Evolutionary conservation across 2,888 invertebrate genomes (phyloP), one percentile per base, ranked within the genome.

Genomic region (Dolichopus griseipennis): DNA sequence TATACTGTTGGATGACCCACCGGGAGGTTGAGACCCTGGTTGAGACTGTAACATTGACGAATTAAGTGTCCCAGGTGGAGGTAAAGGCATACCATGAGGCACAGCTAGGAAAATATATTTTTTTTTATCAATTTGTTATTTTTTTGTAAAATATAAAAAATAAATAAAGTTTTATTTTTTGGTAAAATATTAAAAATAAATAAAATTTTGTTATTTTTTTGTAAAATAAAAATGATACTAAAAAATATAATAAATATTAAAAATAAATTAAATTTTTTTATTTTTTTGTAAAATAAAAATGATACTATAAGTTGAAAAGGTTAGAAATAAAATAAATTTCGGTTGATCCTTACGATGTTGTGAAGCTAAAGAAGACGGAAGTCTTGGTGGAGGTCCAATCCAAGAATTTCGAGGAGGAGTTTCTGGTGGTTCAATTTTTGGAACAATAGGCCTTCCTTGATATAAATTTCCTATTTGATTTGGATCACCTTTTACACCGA

Each of bases 381-480:
- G 75, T 73, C 79, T 80, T 67, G 79, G 78, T 65, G 79, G 79
- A 66, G 79, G 80, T 71, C 78, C 78, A 78, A 80, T 80, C 80
- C 81, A 81, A 66, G 78, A 75, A 72, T 76, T 77, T 68, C 80
- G 77, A 70, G 78, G 75, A 66, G 74, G 77, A 67, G 63, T 22
- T 37, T 64, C 64, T 33, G 64, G 18, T 67, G 72, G 68, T 69
- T 73, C 73, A 72, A 82, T 80, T 81, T 81, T 81, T 78, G 81
- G 80, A 52, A 52, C 52, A 78, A 81, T 79, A 75, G 78, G 75
- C 69, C 81, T 80, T 66, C 81, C 80, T 71, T 75, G 73, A 74
- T 79, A 81, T 78, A 81, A 78, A 75, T 78, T 77, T 77, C 76
- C 78, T 76, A 81, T 77, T 73, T 80, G 79, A 76, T 75, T 80